Percentiles rank a stretch among this genome's conserved stretches.
phyloP scores from a whole-genome alignment of 2,888 invertebrate genomes.

The Epirrhoe alternata region DNA sequence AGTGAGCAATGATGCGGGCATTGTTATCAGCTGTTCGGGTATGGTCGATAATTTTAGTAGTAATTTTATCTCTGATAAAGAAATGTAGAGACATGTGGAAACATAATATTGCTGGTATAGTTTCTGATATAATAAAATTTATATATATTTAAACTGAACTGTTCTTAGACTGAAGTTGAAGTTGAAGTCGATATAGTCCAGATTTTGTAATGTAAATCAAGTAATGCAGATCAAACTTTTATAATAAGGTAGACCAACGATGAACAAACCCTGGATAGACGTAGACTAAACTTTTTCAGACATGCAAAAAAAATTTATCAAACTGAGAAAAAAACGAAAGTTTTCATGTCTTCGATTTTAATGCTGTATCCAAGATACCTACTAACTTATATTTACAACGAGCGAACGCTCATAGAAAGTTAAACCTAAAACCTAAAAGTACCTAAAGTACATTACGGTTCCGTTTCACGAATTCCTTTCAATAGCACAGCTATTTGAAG shows the following conservation, averaged over 20 bases:
- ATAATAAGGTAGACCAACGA: no score
- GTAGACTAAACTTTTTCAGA: no score
- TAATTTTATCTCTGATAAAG: not conserved
- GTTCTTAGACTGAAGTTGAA: no score
- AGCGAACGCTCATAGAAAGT: not conserved
- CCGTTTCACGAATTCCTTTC: not conserved
- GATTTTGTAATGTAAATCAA: no score
- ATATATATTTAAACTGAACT: no score
- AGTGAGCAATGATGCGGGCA: not conserved
- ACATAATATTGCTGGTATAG: not conserved
- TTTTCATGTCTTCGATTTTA: not conserved
- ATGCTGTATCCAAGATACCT: not conserved
- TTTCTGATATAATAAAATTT: no score
- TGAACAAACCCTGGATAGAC: no score
- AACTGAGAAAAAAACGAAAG: not conserved
- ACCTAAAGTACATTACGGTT: not conserved
- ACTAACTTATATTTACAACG: not conserved
- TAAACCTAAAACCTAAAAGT: not conserved
- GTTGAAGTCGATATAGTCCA: no score
- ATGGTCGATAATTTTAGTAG: not conserved
- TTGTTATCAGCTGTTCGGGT: not conserved
- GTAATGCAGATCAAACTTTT: no score
- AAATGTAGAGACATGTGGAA: not conserved
- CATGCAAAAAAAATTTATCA: no score
- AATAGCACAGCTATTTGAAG: not conserved